Evolutionary conservation across 2,113 vertebrate species (phyloP).

Genomic region (Cyprinodon variegatus): DNA sequence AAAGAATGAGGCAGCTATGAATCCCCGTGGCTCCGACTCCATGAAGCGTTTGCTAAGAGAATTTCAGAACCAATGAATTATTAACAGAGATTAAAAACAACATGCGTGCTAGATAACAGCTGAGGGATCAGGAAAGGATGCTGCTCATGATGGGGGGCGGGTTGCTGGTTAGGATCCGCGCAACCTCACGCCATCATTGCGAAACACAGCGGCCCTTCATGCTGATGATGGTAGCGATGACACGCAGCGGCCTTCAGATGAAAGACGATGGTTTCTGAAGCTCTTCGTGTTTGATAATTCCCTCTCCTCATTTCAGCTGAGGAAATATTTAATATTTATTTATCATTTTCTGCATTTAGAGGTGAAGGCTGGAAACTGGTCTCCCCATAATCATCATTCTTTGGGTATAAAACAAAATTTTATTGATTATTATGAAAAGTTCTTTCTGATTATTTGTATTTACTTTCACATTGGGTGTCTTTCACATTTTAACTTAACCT

Average conservation of each 20-base stretch:
- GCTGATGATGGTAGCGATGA: constrained; percentile 31
- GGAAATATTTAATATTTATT: constrained; percentile 73
- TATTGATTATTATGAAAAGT: too few relatives aligned
- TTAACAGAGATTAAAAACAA: constrained; percentile 43
- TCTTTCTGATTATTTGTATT: too few relatives aligned
- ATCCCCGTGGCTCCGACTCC: constrained; percentile 17
- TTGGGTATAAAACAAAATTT: too few relatives aligned
- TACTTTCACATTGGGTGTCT: too few relatives aligned
- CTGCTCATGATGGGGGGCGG: background rate
- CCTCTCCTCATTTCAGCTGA: constrained; percentile 34
- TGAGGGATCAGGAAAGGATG: constrained; percentile 1
- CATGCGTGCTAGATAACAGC: constrained; percentile 26
- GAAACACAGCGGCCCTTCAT: background rate
- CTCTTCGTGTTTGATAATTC: constrained; percentile 55
- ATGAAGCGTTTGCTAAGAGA: constrained; percentile 22
- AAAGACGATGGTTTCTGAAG: constrained; percentile 45
- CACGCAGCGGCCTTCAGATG: constrained; percentile 51
- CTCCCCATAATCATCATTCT: too few relatives aligned
- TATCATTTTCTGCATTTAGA: constrained; percentile 47
- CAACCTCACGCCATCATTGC: background rate
- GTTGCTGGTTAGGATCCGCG: background rate
- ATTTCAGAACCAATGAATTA: constrained; percentile 47
- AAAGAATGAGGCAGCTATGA: constrained; percentile 11
- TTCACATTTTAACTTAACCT: too few relatives aligned
- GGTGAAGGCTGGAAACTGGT: too few relatives aligned